Base-by-base conservation (phyloP, 2,888 invertebrate genomes). In the Ditula angustiorana region DNA sequence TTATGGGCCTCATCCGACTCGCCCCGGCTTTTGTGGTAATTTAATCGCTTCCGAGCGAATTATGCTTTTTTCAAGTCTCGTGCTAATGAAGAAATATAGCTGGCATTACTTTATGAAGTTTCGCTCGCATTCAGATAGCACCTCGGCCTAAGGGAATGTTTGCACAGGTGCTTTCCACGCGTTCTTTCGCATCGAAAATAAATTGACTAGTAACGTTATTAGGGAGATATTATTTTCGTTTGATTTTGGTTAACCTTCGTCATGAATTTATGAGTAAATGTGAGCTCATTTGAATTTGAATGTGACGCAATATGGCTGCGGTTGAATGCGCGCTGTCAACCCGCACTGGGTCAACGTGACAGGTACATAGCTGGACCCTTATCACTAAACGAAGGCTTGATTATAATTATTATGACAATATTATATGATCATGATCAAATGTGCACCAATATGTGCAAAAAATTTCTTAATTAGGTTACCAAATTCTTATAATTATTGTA, bases 1-100 rank as follows among this genome's bases (percentile, higher is more conserved):
- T 87, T 85, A 87, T 79, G 73, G 78, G 80, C 70, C 78, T 76
- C 77, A 83, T 86, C 80, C 78, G 76, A 69, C 73, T 77, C 68
- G 79, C 80, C 80, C 74, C 78, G 78, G 77, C 74, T 80, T 86
- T 83, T 84, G 83, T 80, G 84, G 84, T 86, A 86, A 90, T 88
- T 86, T 87, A 85, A 90, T 87, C 80, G 83, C 72, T 83, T 81
- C 77, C 72, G 69, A 66, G 62, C 67, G 71, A 67, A 59, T 70
- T 68, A 71, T 44, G 41, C 30, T 5, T 47, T 64, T 66, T 66
- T 62, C 57, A 58, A 49, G 56, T 57, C 47, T 73, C 68, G 64
- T 61, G 64, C 68, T 76, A 78, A 82, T 82, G 77, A 77, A 76
- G 72, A 76, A 77, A 79, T 77, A 81, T 73, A 68, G 67, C 59